Evolutionary conservation across 2,888 invertebrate species (phyloP).

Genomic region (Meiosimyza decipiens): DNA sequence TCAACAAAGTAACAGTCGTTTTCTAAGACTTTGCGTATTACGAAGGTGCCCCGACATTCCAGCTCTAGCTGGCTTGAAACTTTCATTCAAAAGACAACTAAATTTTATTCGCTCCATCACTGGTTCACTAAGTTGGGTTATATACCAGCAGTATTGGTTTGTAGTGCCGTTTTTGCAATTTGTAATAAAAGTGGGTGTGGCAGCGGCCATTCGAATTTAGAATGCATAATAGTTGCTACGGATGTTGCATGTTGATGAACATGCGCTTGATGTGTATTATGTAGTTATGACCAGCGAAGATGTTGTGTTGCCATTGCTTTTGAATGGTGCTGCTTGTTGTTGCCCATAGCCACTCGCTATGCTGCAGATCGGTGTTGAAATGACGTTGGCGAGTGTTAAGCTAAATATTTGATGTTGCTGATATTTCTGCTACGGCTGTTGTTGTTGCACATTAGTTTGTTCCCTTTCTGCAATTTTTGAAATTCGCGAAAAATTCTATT

Average conservation of each 20-base stretch:
- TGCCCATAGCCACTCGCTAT: slow-evolving; percentile 64
- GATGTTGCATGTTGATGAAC: slow-evolving; percentile 59
- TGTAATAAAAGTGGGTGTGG: slow-evolving; percentile 69
- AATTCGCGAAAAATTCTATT: no score
- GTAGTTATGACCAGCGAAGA: slow-evolving; percentile 67
- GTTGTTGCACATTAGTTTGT: slow-evolving; percentile 50
- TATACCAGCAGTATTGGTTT: slow-evolving; percentile 49
- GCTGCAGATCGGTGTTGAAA: slow-evolving; percentile 53
- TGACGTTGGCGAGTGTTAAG: slow-evolving; percentile 46
- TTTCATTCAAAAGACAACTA: no score
- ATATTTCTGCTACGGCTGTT: slow-evolving; percentile 42
- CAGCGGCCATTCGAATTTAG: slow-evolving; percentile 73
- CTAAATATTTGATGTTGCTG: slow-evolving; percentile 61
- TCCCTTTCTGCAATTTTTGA: slow-evolving; percentile 59
- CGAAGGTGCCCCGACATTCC: no score
- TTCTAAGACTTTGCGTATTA: no score
- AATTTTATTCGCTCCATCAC: no score
- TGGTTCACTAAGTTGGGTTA: slow-evolving; percentile 62
- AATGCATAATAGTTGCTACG: slow-evolving; percentile 71
- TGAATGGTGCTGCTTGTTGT: slow-evolving; percentile 64
- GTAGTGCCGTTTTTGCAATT: slow-evolving; percentile 61
- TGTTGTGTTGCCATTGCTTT: slow-evolving; percentile 64
- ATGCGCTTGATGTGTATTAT: slow-evolving; percentile 57
- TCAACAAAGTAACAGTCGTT: no score
- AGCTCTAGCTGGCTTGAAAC: no score